These are phyloP conservation scores for Hypena proboscidalis DNA, from an alignment of 2,888 invertebrate genomes.

Conservation along the genomic window DNA sequence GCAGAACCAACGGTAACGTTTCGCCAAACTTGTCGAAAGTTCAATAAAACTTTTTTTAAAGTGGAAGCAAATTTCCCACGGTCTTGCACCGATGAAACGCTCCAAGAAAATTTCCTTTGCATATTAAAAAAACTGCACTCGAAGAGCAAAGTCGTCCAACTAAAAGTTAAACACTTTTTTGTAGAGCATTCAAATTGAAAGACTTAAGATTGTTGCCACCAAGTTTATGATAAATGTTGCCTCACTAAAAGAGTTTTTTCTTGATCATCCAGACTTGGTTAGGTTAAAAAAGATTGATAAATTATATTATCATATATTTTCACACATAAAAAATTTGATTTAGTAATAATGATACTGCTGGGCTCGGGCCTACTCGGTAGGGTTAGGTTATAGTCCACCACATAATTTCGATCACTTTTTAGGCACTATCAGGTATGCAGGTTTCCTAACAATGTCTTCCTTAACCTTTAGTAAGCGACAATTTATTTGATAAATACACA, in stretches of 20 bases:
- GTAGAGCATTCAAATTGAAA: conserved; percentile 44
- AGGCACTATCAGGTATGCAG: too few species aligned
- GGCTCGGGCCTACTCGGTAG: too few species aligned
- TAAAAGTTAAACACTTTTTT: conserved; percentile 44
- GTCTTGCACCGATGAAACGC: conserved; percentile 30
- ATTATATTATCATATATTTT: not conserved
- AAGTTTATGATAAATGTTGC: conserved; percentile 41
- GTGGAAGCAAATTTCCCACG: conserved; percentile 24
- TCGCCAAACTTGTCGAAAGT: conserved; percentile 20
- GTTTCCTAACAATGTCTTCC: too few species aligned
- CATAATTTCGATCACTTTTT: too few species aligned
- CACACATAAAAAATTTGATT: not conserved
- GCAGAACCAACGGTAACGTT: conserved; percentile 19
- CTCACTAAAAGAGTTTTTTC: conserved; percentile 15
- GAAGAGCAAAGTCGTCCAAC: conserved; percentile 42
- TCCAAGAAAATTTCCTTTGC: conserved; percentile 29
- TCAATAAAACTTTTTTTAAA: conserved; percentile 21
- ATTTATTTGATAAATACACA: too few species aligned
- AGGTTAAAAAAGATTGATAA: conserved; percentile 2
- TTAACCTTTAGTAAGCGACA: too few species aligned
- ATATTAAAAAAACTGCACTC: conserved; percentile 37
- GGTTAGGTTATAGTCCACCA: too few species aligned
- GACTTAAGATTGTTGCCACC: conserved; percentile 39
- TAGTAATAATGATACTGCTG: too few species aligned
- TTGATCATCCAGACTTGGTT: conserved; percentile 15